Evolutionary conservation across 2,113 vertebrate genomes (phyloP), one percentile per base, ranked within the genome.

Genomic region (Andinoacara biseriatus): DNA sequence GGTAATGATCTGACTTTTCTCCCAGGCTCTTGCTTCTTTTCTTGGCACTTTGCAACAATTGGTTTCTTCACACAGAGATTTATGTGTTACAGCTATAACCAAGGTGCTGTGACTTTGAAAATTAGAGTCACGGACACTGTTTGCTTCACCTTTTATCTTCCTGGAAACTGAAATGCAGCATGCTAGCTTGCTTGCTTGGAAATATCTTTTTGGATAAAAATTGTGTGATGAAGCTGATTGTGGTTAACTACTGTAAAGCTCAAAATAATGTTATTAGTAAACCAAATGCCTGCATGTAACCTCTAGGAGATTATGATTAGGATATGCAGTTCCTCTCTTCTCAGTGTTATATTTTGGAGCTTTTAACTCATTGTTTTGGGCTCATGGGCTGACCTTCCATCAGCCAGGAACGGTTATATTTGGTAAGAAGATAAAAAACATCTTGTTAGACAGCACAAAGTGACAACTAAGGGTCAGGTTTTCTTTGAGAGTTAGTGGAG

Each of bases 11-110:
- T 35, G 62, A 60, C 61, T 75, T 75, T 63, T 58, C 76, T 83
- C 46, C 20, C 57, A 33, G 84, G 74, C 76, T 82, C 74, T 85
- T 60, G 52, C 76, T 89, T 85, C 77, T 11, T 74, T 72, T 52
- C 57, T 57, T 83, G 17, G 72, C 81, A 72, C 35, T 43, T 78
- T 57, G 40, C 77, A 74, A 2, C 54, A 54, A 83, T 85, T 78
- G 57, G 52, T 83, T 86, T 78, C 75, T 24, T 76, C 69, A 5
- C 77, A 2, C 35, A 80, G 84, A 58, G 38, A 69, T 81, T 35
- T 72, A 10, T 83, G 31, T 62, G 57, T 77, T 72, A 22, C 63
- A 81, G 49, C 79, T 61, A 24, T 74, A 65, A 77, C 72, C 56
- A 60, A 62, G 76, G 49, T 82, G 80, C 29, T 58, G 17, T 15